phyloP scores from a whole-genome alignment of 2,113 vertebrate genomes.

The Xiphophorus couchianus region DNA sequence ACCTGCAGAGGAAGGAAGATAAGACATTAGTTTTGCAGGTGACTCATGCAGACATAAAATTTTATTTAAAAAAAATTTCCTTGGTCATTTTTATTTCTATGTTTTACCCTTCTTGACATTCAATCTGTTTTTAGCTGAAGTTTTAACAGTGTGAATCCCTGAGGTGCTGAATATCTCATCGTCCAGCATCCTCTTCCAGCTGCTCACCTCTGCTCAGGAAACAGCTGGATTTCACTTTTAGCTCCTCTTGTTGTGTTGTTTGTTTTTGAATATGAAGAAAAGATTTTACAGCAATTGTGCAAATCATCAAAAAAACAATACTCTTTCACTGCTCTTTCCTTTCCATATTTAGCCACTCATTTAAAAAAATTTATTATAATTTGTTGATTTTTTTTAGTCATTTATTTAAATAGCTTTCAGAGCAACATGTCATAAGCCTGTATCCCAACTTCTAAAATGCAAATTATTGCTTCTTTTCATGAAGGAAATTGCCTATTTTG shows the following conservation, averaged over 20 bases:
- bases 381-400: not conserved
- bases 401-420: constrained; percentile 20
- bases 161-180: not conserved
- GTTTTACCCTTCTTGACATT: not conserved
- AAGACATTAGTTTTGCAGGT: not conserved
- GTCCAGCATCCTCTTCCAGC: not conserved
- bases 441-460: constrained; percentile 17
- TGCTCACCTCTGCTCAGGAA: not conserved
- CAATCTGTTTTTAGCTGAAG: not conserved
- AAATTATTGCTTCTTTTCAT: constrained; percentile 64
- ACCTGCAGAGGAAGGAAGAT: constrained; percentile 25
- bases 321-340: not conserved
- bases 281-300: not conserved
- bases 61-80: not conserved
- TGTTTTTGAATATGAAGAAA: not conserved
- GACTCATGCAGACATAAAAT: not conserved
- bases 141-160: not conserved
- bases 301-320: not conserved
- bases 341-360: not conserved
- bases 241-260: not conserved
- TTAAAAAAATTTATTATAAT: not conserved
- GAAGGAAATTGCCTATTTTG: constrained; percentile 63
- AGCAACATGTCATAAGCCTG: constrained; percentile 24
- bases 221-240: not conserved
- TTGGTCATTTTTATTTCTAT: not conserved